Evolutionary conservation across 2,113 vertebrate genomes (phyloP), one percentile per base, ranked within the genome.

Genomic region (Otus sunia): DNA sequence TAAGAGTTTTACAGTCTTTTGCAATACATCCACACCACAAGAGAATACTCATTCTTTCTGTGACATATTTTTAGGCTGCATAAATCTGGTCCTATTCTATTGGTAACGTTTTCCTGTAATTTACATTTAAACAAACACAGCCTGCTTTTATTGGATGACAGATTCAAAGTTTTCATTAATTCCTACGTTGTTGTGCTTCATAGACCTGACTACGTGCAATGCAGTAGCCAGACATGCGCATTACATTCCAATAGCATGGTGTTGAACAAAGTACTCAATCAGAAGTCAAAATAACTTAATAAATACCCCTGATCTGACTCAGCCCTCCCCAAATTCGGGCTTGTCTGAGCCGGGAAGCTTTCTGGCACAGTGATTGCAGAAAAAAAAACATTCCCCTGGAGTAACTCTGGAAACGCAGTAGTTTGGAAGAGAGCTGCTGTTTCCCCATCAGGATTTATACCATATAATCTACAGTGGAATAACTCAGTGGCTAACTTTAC

Each of bases 21-120:
- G 52, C 77, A 93, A 92, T 23, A 30, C 21, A 52, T 71, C 36
- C 63, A 23, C 0, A 2, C 59, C 83, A 68, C 86, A 87, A 67
- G 82, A 93, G 88, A 92, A 92, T n/a, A 88, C 15, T 59, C 32
- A 49, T 80, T 88, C 75, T 86, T 92, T 80, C 79, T 78, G 83
- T 20, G 41, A 32, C 36, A 34, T 59, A 78, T 88, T 96, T 95
- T 96, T 59, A 94, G 64, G 39, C 43, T 83, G 56, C 17, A 23
- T 60, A 81, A 91, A 93, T 76, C 62, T 53, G 49, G 37, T 83
- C n/a, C 36, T 47, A 27, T 55, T 84, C 68, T 86, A 8, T 14
- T 62, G 50, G 62, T 58, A 82, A 73, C 29, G 12, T 20, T 75
- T 93, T 69, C 58, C 88, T 69, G 43, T 32, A 77, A 74, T 81